phyloP scores from a whole-genome alignment of 2,888 invertebrate species.

The Tenthredo notha region DNA sequence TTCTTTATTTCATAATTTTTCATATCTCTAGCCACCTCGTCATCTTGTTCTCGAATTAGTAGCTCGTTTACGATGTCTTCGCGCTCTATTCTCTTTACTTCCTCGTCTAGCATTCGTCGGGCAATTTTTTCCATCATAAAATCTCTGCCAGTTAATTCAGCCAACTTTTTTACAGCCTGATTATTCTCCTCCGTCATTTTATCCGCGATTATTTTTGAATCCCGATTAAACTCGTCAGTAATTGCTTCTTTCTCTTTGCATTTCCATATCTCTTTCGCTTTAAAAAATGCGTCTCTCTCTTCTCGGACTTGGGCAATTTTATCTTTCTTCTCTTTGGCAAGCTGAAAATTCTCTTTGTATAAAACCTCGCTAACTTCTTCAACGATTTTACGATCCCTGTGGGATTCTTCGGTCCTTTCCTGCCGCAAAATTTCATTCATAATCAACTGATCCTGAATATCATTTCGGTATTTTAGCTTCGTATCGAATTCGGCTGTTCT shows the following conservation, averaged over 20 bases:
- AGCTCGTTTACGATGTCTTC: constrained; percentile 61
- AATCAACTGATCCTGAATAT: constrained; percentile 63
- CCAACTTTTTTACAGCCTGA: constrained; percentile 50
- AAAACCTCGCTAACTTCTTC: constrained; percentile 58
- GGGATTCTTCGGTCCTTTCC: constrained; percentile 61
- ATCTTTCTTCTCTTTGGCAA: constrained; percentile 56
- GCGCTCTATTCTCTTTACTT: constrained; percentile 57
- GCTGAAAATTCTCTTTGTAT: constrained; percentile 55
- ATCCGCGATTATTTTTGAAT: constrained; percentile 55
- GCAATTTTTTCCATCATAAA: constrained; percentile 57
- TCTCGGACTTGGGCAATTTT: constrained; percentile 53
- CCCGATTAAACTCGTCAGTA: constrained; percentile 60
- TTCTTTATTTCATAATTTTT: neutral
- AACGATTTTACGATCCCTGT: constrained; percentile 63
- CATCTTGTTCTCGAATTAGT: constrained; percentile 57
- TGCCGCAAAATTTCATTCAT: constrained; percentile 60
- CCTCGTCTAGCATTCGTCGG: constrained; percentile 59
- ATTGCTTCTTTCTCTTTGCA: constrained; percentile 59
- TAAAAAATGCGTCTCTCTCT: constrained; percentile 61
- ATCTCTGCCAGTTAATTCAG: constrained; percentile 52
- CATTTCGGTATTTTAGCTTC: constrained; percentile 56
- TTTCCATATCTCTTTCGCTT: constrained; percentile 61
- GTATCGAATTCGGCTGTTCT: constrained; percentile 45
- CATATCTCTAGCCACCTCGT: constrained; percentile 43
- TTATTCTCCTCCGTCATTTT: constrained; percentile 46